Base-by-base conservation (phyloP, 2,888 invertebrate genomes). In the Serrognathus titanus region DNA sequence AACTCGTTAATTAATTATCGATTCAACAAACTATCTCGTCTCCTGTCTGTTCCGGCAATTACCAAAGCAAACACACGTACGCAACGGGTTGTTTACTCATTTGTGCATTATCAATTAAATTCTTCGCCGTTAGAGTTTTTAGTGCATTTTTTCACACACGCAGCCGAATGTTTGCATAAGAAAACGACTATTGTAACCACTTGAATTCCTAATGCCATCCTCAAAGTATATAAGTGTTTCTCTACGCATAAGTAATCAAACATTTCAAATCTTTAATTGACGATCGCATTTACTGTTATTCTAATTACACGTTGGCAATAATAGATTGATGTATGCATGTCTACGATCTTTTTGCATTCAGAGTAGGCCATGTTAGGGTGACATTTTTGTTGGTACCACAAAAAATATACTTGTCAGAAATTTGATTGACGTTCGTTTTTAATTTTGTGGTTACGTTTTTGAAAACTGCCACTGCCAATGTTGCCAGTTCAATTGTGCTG, bases 41-140 rank as follows among this genome's bases (percentile, higher is more conserved):
- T 31, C 24, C 66, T 64, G 67, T 69, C 66, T 69, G 73, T 74
- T 74, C 73, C 74, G 74, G 72, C 74, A 74, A 74, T 75, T 74
- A 74, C 70, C 66, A 71, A 66, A 63, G 69, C 63, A 71, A 75
- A 74, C 72, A 74, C 43, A 43, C 20, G 43, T 43, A 43, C 20
- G 43, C 43, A 43, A 43, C 13, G 43, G 43, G 12, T 65, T 66
- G 65, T 66, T 63, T 63, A 65, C 60, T 61, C 50, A 62, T 64
- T 61, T 50, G 54, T 53, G 51, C 48, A 51, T 53, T 47, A 45
- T 52, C 53, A 13, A 45, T 45, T 48, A 12, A 45, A 20, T 37
- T 16, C 45, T 20, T 36, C 46, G 46, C 40, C 20, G 41, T n/a
- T 12, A 16, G 12, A n/a, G 39, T 16, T 39, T 12, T 9, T 40